Evolutionary conservation across 2,797 vertebrate genomes (phyloP).

Genomic region (Semotilus atromaculatus): DNA sequence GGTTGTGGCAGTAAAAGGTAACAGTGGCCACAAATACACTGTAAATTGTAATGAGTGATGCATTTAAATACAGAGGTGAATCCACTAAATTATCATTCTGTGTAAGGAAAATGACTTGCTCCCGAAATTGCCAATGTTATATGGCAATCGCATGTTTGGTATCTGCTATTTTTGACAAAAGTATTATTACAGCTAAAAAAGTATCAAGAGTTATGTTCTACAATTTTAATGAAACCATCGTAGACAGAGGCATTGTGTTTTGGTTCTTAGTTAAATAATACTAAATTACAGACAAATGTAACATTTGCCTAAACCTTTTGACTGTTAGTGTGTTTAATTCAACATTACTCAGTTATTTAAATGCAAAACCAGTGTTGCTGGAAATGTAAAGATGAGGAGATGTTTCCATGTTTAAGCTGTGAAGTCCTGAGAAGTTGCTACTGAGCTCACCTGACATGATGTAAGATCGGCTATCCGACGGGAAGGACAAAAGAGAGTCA

Average conservation of each 20-base stretch:
- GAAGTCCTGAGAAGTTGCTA: background rate
- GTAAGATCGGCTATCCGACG: slow-evolving; percentile 78
- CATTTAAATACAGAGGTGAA: background rate
- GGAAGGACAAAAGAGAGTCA: slow-evolving; percentile 79
- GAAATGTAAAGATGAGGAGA: background rate
- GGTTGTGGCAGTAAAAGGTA: background rate
- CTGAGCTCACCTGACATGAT: slow-evolving; percentile 81
- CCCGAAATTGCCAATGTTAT: background rate
- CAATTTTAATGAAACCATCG: background rate
- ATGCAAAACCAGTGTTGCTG: background rate
- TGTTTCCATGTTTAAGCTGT: background rate
- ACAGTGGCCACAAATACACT: background rate
- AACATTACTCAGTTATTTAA: background rate
- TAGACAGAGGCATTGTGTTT: background rate
- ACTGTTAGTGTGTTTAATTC: background rate
- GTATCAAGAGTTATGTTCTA: background rate
- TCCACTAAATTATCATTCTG: background rate
- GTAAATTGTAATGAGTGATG: too few species aligned
- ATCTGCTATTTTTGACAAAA: background rate
- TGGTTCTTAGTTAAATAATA: background rate
- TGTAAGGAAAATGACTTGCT: background rate
- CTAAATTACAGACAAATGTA: background rate
- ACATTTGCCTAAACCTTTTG: background rate
- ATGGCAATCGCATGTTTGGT: background rate
- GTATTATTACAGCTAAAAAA: background rate